Evolutionary conservation across 2,797 vertebrate species (phyloP).

Genomic region (Mus spretus): DNA sequence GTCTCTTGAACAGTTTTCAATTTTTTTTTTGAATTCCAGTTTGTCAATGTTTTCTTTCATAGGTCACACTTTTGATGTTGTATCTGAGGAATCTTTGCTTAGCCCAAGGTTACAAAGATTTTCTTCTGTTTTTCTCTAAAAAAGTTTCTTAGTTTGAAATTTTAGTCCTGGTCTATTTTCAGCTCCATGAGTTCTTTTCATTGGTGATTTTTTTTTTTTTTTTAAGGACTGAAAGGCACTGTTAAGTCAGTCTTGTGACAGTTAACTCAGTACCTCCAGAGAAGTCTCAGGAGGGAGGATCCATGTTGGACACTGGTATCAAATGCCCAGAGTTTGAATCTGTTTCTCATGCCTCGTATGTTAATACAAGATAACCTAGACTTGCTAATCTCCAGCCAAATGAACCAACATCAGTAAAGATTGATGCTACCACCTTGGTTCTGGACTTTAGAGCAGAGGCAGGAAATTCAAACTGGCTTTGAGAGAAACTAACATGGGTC

Average conservation of each 20-base stretch:
- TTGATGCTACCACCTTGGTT: neutral
- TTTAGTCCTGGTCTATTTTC: slow-evolving; percentile 28
- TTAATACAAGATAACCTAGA: neutral
- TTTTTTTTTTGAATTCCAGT: slow-evolving; percentile 41
- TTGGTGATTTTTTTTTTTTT: slow-evolving; percentile 24
- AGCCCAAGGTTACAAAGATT: slow-evolving; percentile 60
- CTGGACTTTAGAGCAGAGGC: neutral
- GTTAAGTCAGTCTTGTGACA: neutral
- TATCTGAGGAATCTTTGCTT: slow-evolving; percentile 71
- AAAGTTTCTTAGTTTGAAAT: slow-evolving; percentile 61
- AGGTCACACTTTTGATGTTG: slow-evolving; percentile 62
- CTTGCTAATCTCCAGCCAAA: neutral
- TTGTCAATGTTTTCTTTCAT: slow-evolving; percentile 66
- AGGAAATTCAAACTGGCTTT: neutral
- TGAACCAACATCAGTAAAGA: slow-evolving; percentile 3
- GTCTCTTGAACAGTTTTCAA: slow-evolving; percentile 58
- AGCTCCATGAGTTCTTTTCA: slow-evolving; percentile 6
- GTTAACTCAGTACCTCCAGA: neutral
- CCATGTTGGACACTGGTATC: neutral
- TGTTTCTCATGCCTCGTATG: neutral
- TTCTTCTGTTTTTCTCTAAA: slow-evolving; percentile 54
- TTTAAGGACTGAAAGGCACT: neutral
- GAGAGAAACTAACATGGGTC: neutral
- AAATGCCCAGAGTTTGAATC: neutral
- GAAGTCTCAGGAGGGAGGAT: neutral